These are phyloP conservation scores for Acanthosepion pharaonis DNA, from an alignment of 2,888 invertebrate species.

Conservation along the genomic window DNA sequence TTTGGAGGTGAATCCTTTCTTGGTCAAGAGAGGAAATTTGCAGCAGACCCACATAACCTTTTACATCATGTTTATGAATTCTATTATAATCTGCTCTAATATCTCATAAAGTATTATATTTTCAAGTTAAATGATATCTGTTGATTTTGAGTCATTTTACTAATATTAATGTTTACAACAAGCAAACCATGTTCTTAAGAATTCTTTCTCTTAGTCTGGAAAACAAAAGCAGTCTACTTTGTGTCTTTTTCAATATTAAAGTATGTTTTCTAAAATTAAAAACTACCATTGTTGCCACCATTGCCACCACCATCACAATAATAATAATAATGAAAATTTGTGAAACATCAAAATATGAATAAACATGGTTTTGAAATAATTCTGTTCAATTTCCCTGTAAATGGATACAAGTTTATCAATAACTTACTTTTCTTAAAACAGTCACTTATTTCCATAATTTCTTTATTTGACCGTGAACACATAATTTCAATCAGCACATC, in stretches of 20 bases:
- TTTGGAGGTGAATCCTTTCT: no score
- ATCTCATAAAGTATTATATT: no score
- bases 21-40: no score
- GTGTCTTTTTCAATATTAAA: background rate
- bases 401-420: background rate
- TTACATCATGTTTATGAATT: no score
- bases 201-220: background rate
- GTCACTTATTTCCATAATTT: constrained; percentile 70
- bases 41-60: no score
- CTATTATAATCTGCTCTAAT: no score
- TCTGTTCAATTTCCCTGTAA: background rate
- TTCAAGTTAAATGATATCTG: no score
- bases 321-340: background rate
- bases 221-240: background rate
- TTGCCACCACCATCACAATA: background rate
- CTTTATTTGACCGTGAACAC: constrained; percentile 73
- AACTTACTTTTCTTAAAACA: constrained; percentile 73
- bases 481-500: constrained; percentile 73
- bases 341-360: background rate
- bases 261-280: background rate
- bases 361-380: background rate
- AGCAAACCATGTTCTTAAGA: no score
- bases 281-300: background rate
- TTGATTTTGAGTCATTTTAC: no score
- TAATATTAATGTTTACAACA: no score